Percentiles rank a stretch among this genome's conserved stretches.
Conservation (phyloP, 2,797 vertebrate genomes). For the Heterohyrax brucei region DNA sequence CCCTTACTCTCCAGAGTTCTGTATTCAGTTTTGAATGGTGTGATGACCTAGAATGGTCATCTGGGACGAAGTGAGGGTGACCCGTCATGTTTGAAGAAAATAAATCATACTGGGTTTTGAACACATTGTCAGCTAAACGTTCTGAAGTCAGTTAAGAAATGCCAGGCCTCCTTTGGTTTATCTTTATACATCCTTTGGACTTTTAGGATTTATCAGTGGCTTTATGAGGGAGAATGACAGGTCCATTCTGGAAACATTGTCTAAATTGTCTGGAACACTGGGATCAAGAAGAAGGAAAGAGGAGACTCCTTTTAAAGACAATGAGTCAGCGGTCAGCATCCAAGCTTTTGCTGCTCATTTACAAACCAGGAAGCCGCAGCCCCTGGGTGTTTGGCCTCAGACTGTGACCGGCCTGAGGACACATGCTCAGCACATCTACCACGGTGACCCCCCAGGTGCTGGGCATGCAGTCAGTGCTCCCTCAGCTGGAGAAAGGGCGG, state of each 20-base stretch:
- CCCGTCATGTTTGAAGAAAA: not conserved
- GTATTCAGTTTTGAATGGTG: conserved; percentile 2
- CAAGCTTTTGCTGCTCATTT: not conserved
- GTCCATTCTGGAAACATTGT: not conserved
- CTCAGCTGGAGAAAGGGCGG: not conserved
- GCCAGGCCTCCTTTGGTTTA: not conserved
- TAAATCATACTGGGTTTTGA: not conserved
- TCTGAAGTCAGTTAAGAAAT: not conserved
- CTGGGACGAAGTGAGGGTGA: not conserved
- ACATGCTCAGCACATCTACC: not conserved
- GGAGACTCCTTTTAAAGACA: conserved; percentile 22
- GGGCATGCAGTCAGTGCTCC: not conserved
- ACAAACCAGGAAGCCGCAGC: not conserved
- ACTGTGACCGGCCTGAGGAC: not conserved
- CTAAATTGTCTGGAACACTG: not conserved
- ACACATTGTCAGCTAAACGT: not conserved
- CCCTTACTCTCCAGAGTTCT: not conserved
- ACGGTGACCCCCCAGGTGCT: not conserved
- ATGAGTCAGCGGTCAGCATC: not conserved
- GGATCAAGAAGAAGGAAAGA: not conserved
- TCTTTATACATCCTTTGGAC: not conserved
- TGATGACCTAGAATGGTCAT: not conserved
- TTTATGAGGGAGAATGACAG: not conserved
- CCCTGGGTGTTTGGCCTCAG: not conserved
- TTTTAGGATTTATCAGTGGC: conserved; percentile 7